These are phyloP conservation scores for Amazona ochrocephala DNA, from an alignment of 2,797 vertebrate genomes.

Conservation along the genomic window DNA sequence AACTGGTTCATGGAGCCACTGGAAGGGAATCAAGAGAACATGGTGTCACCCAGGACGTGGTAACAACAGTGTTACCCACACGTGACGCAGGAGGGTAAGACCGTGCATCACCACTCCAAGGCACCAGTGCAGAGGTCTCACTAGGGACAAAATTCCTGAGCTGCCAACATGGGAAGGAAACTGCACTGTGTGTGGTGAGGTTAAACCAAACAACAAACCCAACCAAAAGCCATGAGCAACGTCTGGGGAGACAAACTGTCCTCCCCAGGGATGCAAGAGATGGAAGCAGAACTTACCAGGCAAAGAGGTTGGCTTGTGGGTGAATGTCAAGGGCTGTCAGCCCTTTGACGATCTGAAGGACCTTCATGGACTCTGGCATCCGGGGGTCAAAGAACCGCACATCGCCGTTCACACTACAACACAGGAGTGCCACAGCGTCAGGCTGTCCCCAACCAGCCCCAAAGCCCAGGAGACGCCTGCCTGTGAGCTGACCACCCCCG, in stretches of 20 bases:
- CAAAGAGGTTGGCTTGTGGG: conserved; percentile 94
- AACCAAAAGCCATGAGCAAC: rapidly evolving
- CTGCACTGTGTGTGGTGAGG: neutral
- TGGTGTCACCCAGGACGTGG: neutral
- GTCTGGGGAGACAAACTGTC: neutral
- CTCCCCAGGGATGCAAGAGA: neutral
- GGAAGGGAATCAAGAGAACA: neutral
- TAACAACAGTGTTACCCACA: neutral
- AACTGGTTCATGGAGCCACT: conserved; percentile 99
- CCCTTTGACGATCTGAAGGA: conserved; percentile 95
- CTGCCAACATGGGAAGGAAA: neutral
- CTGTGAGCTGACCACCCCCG: rapidly evolving
- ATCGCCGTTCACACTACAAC: conserved; percentile 90
- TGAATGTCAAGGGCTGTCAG: conserved; percentile 95
- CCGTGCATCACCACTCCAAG: rapidly evolving
- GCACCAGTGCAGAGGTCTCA: neutral
- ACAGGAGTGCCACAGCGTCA: neutral
- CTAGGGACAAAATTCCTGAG: neutral
- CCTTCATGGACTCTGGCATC: conserved; percentile 88
- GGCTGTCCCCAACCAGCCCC: rapidly evolving
- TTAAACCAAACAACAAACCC: neutral
- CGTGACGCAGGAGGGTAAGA: neutral
- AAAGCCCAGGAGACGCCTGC: rapidly evolving
- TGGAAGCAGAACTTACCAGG: conserved; percentile 84
- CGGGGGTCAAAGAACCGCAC: conserved; percentile 94